phyloP scores from a whole-genome alignment of 1,140 invertebrate species.

The Plodia interpunctella region DNA sequence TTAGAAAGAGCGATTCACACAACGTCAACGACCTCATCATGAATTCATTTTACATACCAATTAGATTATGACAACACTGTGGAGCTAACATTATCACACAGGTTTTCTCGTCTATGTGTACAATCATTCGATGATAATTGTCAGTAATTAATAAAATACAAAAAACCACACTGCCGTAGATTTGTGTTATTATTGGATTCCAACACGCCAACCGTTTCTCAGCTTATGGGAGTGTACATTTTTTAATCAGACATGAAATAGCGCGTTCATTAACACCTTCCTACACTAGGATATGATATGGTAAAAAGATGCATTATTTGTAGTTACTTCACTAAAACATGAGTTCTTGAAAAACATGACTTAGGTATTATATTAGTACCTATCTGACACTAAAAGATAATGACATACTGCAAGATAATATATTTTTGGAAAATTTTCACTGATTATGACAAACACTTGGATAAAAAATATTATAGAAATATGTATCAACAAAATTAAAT shows the following conservation, averaged over 20 bases:
- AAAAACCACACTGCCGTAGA: background rate
- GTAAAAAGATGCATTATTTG: too few relatives aligned
- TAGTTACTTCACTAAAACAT: too few relatives aligned
- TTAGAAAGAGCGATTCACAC: background rate
- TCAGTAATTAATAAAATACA: slow-evolving; percentile 9
- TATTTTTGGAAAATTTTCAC: too few relatives aligned
- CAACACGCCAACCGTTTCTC: background rate
- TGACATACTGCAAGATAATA: too few relatives aligned
- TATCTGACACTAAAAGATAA: too few relatives aligned
- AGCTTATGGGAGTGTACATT: background rate
- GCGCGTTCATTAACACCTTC: slow-evolving; percentile 2
- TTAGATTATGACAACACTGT: slow-evolving; percentile 25
- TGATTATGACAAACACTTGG: too few relatives aligned
- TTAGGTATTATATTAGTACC: too few relatives aligned
- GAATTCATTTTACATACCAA: slow-evolving; percentile 21
- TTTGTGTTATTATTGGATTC: slow-evolving; percentile 6
- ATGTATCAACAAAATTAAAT: too few relatives aligned
- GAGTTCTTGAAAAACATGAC: too few relatives aligned
- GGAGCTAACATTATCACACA: background rate
- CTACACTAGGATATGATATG: background rate
- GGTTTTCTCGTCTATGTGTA: background rate
- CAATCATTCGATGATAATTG: slow-evolving; percentile 20
- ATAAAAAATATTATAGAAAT: too few relatives aligned
- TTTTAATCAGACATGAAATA: background rate
- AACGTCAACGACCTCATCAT: slow-evolving; percentile 17